A percentile compares a stretch with the other conserved stretches of the same genome.
Evolutionary conservation across 2,113 vertebrate genomes (phyloP).

Genomic region (Mus musculus): GRCm39 chr12:17028501-17029000

Average conservation of each 20-base stretch:
- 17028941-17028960: background rate
- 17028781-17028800: no score
- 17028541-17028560: slow-evolving; percentile 6
- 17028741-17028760: no score
- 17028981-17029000: slow-evolving; percentile 22
- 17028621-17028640: background rate
- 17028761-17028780: no score
- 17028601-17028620: background rate
- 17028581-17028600: background rate
- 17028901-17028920: no score
- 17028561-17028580: background rate
- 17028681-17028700: background rate
- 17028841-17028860: no score
- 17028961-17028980: background rate
- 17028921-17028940: background rate
- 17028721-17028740: no score
- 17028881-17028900: no score
- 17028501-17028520: slow-evolving; percentile 24
- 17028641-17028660: background rate
- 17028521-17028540: background rate
- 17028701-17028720: background rate
- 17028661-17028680: background rate
- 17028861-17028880: no score
- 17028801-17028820: no score
- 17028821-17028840: no score